These are phyloP conservation scores for Bombyx mori DNA, from an alignment of 1,140 invertebrate genomes.

Conservation along the genomic window DNA sequence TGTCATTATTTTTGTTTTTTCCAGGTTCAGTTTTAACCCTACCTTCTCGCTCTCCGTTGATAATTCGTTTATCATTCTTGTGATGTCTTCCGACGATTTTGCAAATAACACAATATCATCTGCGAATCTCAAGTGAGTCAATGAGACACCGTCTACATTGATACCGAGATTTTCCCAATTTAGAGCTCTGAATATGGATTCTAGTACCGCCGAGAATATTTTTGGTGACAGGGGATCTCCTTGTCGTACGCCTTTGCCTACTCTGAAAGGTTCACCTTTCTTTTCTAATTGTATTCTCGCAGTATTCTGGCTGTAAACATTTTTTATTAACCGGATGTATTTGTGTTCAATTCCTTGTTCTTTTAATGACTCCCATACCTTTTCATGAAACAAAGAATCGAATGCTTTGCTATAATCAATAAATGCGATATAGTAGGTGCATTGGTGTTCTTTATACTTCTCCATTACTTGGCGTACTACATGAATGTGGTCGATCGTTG, in stretches of 20 bases:
- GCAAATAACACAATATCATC: conserved; percentile 9
- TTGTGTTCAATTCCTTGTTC: conserved; percentile 12
- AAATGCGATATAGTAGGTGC: conserved; percentile 2
- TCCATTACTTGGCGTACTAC: conserved; percentile 14
- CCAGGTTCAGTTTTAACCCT: conserved; percentile 10
- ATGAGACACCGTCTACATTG: conserved; percentile 11
- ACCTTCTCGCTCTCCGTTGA: conserved; percentile 14
- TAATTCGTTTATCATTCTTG: background rate
- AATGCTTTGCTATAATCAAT: conserved; percentile 6
- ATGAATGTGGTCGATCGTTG: conserved; percentile 18
- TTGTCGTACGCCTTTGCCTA: conserved; percentile 4
- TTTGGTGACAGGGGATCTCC: conserved; percentile 14
- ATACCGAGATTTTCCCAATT: conserved; percentile 11
- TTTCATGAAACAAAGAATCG: conserved; percentile 1
- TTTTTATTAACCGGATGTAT: conserved; percentile 11
- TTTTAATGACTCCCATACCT: conserved; percentile 15
- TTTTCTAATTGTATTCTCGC: conserved; percentile 18
- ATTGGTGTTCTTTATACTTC: conserved; percentile 4
- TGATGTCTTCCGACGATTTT: background rate
- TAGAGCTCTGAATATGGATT: conserved; percentile 11
- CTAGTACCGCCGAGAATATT: conserved; percentile 6
- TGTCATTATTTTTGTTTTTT: conserved; percentile 13
- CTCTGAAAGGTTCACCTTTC: conserved; percentile 7
- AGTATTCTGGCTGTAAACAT: conserved; percentile 10
- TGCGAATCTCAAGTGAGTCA: conserved; percentile 16